These are phyloP conservation scores for Paramormyrops kingsleyae DNA, from an alignment of 2,113 vertebrate species.

Conservation along the genomic window DNA sequence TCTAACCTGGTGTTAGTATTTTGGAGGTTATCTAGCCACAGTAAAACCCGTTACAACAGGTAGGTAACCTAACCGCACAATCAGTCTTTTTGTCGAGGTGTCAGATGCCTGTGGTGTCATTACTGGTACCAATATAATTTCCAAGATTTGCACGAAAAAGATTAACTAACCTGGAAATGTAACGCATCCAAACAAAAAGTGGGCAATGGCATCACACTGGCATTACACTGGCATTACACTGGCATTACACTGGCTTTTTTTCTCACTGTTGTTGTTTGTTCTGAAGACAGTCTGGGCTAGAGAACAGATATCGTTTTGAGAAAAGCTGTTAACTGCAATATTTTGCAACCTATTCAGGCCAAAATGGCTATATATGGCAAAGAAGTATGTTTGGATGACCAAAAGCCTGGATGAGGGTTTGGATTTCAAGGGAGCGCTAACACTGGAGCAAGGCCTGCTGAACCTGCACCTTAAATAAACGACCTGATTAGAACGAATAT, in stretches of 20 bases:
- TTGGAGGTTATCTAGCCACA: not conserved
- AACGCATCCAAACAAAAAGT: not conserved
- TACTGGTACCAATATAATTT: not conserved
- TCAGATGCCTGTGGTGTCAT: not conserved
- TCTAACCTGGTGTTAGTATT: not conserved
- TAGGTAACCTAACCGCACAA: not conserved
- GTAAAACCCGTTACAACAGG: not conserved
- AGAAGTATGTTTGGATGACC: not conserved
- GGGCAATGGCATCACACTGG: not conserved
- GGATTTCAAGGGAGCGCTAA: not conserved
- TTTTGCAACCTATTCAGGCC: not conserved
- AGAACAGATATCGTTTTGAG: not conserved
- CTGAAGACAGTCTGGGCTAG: not conserved
- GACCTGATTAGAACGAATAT: constrained; percentile 3
- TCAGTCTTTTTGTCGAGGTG: not conserved
- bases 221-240: not conserved
- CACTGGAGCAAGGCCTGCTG: not conserved
- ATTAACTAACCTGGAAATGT: not conserved
- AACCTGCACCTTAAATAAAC: not conserved
- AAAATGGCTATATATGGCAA: not conserved
- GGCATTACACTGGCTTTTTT: not conserved
- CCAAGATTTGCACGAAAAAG: not conserved
- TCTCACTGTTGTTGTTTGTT: not conserved
- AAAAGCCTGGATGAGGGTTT: not conserved
- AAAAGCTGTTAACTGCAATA: not conserved